phyloP scores from a whole-genome alignment of 2,113 vertebrate species.

The Catharus bicknelli region DNA sequence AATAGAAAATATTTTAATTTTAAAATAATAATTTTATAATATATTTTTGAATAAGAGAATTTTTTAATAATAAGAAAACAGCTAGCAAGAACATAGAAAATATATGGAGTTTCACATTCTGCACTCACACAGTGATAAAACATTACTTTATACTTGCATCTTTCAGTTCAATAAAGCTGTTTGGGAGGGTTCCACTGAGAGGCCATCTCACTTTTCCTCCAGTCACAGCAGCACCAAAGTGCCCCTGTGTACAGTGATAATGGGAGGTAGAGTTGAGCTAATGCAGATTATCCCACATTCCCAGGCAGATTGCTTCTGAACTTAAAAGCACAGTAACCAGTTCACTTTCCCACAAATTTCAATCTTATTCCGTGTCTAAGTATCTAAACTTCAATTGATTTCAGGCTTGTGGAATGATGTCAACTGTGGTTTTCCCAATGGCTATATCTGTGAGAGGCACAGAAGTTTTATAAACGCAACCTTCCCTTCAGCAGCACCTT shows the following conservation, averaged over 20 bases:
- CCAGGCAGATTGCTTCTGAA: not conserved
- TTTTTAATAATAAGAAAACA: not conserved
- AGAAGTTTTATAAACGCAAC: constrained; percentile 77
- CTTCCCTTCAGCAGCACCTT: constrained; percentile 50
- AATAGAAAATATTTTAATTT: not conserved
- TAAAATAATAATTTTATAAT: not conserved
- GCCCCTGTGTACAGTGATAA: not conserved
- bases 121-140: not conserved
- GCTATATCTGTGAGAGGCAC: constrained; percentile 88
- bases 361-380: not conserved
- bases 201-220: not conserved
- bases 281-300: not conserved
- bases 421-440: constrained; percentile 81
- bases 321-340: not conserved
- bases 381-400: not conserved
- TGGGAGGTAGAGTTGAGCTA: not conserved
- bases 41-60: not conserved
- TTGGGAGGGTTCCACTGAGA: not conserved
- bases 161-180: not conserved
- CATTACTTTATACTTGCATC: not conserved
- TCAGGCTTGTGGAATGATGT: constrained; percentile 93
- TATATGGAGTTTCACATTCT: not conserved
- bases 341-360: not conserved
- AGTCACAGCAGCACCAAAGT: not conserved
- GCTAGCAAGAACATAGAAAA: not conserved